Conservation (phyloP, 2,797 vertebrate genomes). For the Diplodus sargus region DNA sequence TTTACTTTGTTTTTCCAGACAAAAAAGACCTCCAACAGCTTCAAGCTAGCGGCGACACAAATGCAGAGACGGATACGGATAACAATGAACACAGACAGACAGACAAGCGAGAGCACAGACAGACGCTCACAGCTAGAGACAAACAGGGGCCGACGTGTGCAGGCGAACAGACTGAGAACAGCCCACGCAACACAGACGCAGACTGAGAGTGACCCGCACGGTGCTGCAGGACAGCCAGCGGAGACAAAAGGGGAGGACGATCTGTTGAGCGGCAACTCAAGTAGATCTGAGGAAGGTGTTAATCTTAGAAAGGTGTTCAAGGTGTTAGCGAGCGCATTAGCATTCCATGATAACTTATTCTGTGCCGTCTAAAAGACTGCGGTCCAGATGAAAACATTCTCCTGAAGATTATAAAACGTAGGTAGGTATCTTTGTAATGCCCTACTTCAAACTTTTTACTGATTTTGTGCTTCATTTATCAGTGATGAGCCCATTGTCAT, state of each 20-base stretch:
- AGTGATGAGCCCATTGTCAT: too few species aligned
- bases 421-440: background rate
- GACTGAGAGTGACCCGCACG: conserved; percentile 48
- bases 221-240: conserved; percentile 33
- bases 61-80: conserved; percentile 13
- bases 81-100: conserved; percentile 38
- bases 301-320: conserved; percentile 15
- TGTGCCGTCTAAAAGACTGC: background rate
- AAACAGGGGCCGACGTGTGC: conserved; percentile 38
- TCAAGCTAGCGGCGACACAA: conserved; percentile 30
- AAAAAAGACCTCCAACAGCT: conserved; percentile 9
- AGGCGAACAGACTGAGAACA: conserved; percentile 37
- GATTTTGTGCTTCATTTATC: too few species aligned
- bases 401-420: background rate
- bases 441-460: background rate
- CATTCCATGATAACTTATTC: background rate
- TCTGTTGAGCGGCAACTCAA: conserved; percentile 27
- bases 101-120: conserved; percentile 19
- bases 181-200: conserved; percentile 44
- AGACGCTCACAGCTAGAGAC: conserved; percentile 48
- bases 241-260: conserved; percentile 46
- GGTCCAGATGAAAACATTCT: background rate
- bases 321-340: background rate
- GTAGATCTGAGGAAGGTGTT: background rate
- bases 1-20: conserved; percentile 20